These are phyloP conservation scores for pig (Sus scrofa) DNA, from an alignment of 2,113 vertebrate genomes.

Conservation along the genomic window T2T-Sscrofa CM000827.6:41193001-41193500, in stretches of 20 bases:
- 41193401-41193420: not conserved
- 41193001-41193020: not conserved
- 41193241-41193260: fast-evolving
- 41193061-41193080: not conserved
- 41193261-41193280: not conserved
- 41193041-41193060: not conserved
- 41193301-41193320: not conserved
- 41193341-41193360: no score
- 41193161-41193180: not conserved
- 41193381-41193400: not conserved
- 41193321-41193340: not conserved
- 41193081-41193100: not conserved
- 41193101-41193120: not conserved
- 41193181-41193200: not conserved
- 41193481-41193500: constrained; percentile 1
- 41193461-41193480: not conserved
- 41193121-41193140: fast-evolving
- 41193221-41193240: not conserved
- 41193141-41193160: not conserved
- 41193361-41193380: not conserved
- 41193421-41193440: not conserved
- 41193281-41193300: not conserved
- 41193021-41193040: not conserved
- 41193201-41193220: fast-evolving
- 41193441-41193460: not conserved